These are phyloP conservation scores for Synchiropus splendidus DNA, from an alignment of 2,113 vertebrate species.

Conservation along the genomic window DNA sequence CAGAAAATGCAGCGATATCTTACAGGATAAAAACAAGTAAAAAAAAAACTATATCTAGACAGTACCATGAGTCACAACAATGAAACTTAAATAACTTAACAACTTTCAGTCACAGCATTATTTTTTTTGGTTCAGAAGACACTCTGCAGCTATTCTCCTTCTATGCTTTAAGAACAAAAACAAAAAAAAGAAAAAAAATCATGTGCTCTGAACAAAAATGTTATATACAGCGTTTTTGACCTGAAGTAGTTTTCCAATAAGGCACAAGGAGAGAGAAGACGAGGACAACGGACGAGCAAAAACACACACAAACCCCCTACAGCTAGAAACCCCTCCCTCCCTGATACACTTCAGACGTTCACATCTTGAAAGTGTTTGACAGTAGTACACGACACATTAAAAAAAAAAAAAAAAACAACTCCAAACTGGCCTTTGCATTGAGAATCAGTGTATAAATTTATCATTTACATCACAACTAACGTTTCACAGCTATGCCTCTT, in stretches of 20 bases:
- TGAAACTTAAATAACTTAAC: constrained; percentile 74
- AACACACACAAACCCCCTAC: constrained; percentile 53
- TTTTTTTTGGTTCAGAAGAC: constrained; percentile 61
- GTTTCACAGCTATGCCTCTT: constrained; percentile 63
- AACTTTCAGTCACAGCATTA: constrained; percentile 76
- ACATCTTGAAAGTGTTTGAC: constrained; percentile 66
- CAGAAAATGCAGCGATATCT: constrained; percentile 68
- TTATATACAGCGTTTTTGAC: constrained; percentile 74
- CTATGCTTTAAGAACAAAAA: constrained; percentile 46
- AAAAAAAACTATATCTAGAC: constrained; percentile 59
- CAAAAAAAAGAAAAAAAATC: constrained; percentile 53
- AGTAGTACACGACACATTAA: constrained; percentile 69
- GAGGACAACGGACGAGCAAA: constrained; percentile 52
- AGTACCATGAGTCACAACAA: constrained; percentile 71
- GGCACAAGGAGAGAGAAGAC: constrained; percentile 81
- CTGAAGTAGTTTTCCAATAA: constrained; percentile 84
- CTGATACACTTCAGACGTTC: constrained; percentile 63
- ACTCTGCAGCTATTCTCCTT: constrained; percentile 49
- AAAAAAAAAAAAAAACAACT: too few relatives aligned
- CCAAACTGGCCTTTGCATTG: constrained; percentile 54
- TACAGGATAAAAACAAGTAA: constrained; percentile 62
- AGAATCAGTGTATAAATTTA: constrained; percentile 54
- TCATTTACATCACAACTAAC: constrained; percentile 44
- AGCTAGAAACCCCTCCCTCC: constrained; percentile 63
- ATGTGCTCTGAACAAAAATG: constrained; percentile 50